Evolutionary conservation across 2,888 invertebrate genomes (phyloP).

Genomic region (Ophion ellenae): DNA sequence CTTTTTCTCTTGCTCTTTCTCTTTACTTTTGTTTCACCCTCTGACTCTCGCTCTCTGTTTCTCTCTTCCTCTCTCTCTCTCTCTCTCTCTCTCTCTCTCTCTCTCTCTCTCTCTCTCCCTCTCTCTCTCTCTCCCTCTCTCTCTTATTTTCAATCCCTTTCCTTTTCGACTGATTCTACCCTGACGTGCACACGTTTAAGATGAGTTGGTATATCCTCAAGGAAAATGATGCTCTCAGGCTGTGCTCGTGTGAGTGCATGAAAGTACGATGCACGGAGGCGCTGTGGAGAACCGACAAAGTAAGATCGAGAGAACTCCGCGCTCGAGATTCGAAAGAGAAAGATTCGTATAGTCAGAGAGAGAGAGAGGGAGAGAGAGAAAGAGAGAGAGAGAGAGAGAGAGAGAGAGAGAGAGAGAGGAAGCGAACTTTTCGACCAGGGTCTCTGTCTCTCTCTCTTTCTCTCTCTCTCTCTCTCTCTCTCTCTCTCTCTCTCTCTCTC

Average conservation of each 20-base stretch:
- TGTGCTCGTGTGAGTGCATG: conserved; percentile 44
- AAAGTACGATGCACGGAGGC: not conserved
- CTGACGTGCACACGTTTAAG: conserved; percentile 29
- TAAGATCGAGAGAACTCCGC: conserved; percentile 41
- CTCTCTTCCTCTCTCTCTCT: conserved; percentile 3
- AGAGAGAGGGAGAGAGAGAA: conserved; percentile 43
- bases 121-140: conserved; percentile 4
- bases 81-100: not conserved
- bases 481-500: conserved; percentile 15
- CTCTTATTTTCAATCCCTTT: conserved; percentile 21
- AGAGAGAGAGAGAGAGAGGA: conserved; percentile 39
- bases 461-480: conserved; percentile 31
- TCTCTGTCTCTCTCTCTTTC: conserved; percentile 36
- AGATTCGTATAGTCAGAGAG: conserved; percentile 38
- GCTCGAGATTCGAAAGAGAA: conserved; percentile 42
- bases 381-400: conserved; percentile 43
- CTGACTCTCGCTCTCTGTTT: conserved; percentile 8
- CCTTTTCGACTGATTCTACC: conserved; percentile 25
- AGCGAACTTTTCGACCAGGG: conserved; percentile 60
- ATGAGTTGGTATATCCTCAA: conserved; percentile 17
- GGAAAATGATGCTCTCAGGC: conserved; percentile 25
- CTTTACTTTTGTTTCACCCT: conserved; percentile 4
- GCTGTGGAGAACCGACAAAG: conserved; percentile 33
- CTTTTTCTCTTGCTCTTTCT: not conserved
- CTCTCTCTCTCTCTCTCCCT: not conserved